Evolutionary conservation across 2,113 vertebrate genomes (phyloP).

Genomic region (Mystacornis crossleyi): DNA sequence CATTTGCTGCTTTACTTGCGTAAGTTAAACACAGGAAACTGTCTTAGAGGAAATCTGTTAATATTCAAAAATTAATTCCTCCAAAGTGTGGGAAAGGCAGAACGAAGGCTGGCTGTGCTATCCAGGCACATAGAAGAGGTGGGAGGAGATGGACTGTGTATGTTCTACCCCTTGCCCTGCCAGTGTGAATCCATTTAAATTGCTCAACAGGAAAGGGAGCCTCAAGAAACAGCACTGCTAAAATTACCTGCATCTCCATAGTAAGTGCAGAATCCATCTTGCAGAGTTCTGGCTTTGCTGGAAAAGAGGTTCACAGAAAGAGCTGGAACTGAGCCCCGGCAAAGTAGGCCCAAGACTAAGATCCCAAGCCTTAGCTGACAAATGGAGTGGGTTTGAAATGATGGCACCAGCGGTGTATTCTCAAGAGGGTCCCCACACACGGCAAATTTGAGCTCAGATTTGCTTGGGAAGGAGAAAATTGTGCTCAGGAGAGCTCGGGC

Average conservation of each 20-base stretch:
- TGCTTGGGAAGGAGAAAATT: background rate
- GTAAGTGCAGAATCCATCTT: background rate
- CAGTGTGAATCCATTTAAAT: background rate
- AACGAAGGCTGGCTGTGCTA: background rate
- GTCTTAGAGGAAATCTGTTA: background rate
- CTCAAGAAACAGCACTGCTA: background rate
- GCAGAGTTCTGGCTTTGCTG: background rate
- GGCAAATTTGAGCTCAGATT: background rate
- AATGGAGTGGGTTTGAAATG: background rate
- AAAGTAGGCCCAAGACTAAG: background rate
- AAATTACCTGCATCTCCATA: background rate
- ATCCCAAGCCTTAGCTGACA: background rate
- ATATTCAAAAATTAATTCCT: background rate
- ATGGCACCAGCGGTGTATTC: background rate
- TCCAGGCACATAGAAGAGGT: background rate
- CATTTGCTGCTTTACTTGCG: background rate
- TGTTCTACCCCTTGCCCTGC: background rate
- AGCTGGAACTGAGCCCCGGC: background rate
- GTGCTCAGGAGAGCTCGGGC: background rate
- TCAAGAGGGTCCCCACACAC: accelerated
- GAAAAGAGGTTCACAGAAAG: background rate
- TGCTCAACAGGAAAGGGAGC: background rate
- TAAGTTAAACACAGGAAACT: background rate
- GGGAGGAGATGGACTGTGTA: background rate
- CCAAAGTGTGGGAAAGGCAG: background rate